These are phyloP conservation scores for Cheirogaleus medius DNA, from an alignment of 2,113 vertebrate genomes.

Conservation along the genomic window DNA sequence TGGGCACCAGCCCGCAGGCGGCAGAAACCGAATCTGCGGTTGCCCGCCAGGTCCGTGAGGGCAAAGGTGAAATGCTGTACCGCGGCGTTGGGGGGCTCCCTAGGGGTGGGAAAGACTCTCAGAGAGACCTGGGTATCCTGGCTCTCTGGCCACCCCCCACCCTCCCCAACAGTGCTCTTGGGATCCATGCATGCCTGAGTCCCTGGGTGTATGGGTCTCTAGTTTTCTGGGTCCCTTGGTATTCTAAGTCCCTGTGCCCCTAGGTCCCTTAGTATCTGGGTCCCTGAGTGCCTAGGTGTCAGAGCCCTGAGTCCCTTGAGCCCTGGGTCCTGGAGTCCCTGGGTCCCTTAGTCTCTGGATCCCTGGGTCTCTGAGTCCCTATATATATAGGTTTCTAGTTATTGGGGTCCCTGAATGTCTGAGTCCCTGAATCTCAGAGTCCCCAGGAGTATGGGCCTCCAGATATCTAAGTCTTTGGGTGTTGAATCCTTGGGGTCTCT, in stretches of 20 bases:
- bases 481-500: background rate
- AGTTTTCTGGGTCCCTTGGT: background rate
- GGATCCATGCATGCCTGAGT: background rate
- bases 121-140: background rate
- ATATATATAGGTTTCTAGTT: no score
- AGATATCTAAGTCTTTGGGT: background rate
- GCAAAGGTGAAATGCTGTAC: conserved; percentile 96
- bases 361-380: fast-evolving
- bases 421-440: background rate
- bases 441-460: background rate
- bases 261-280: no score
- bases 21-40: conserved; percentile 93
- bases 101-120: conserved; percentile 51
- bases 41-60: conserved; percentile 91
- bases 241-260: background rate
- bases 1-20: conserved; percentile 87
- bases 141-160: no score
- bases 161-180: background rate
- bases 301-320: fast-evolving
- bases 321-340: background rate
- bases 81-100: conserved; percentile 82
- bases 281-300: background rate
- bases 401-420: no score
- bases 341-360: no score
- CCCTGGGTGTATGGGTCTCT: background rate